Evolutionary conservation across 2,797 vertebrate species (phyloP), one percentile per base, ranked within the genome.

Genomic region (Etheostoma nigrum): DNA sequence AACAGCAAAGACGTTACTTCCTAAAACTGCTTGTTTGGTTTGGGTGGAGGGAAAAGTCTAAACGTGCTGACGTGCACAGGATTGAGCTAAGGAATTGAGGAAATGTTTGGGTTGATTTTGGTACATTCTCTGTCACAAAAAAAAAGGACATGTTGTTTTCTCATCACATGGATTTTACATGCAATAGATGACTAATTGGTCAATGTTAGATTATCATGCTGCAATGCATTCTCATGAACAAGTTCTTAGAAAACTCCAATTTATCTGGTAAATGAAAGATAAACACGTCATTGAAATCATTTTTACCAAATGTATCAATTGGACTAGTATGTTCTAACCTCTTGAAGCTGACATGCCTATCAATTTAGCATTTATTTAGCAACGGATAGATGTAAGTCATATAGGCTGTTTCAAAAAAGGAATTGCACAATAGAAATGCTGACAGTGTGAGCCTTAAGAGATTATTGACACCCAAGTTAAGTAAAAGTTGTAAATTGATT

Each of bases 11-110:
- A 19, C 49, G 5, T 55, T 18, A 78, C 63, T 86, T 84, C 78
- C 66, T 77, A 12, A 59, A 79, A 76, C 25, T 53, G 25, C 40
- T 21, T 44, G 53, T 73, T 57, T 61, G n/a, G 53, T 63, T 54
- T 62, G 57, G 16, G 57, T 74, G 57, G 69, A 66, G 11, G 25
- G 72, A 66, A 66, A 64, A 61, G 33, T 4, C 15, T 40, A 21
- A 63, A 75, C 73, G 63, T 74, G 49, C 66, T 85, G 76, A 81
- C 73, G 42, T 82, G 82, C 59, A 62, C 44, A 71, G 67, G 67
- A 85, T 84, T 85, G 76, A 85, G 23, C 16, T 14, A 40, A 72
- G 52, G 47, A 72, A 74, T 5, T 19, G 57, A 79, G 67, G 70
- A 79, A 74, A 85, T 18, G 16, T 71, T 52, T 1, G 0, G 47